A percentile compares a stretch with the other conserved stretches of the same genome.
phyloP scores from a whole-genome alignment of 2,113 vertebrate species.

The Pantherophis guttatus region DNA sequence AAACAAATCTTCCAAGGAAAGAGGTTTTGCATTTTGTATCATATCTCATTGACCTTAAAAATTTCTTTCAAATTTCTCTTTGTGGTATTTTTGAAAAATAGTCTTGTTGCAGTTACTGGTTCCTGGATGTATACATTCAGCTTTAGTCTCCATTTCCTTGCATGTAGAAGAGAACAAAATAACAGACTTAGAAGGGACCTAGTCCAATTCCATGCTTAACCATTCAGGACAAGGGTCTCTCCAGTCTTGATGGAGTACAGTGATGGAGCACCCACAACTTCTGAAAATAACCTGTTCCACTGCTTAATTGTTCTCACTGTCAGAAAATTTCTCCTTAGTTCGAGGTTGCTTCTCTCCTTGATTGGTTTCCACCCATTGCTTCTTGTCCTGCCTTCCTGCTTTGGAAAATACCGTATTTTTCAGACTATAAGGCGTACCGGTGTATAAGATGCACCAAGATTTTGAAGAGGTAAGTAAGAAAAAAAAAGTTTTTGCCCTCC shows the following conservation, averaged over 20 bases:
- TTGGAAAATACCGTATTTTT: too few species aligned
- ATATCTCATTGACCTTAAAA: background rate
- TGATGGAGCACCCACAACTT: background rate
- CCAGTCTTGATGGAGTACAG: background rate
- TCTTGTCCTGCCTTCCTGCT: too few species aligned
- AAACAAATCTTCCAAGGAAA: background rate
- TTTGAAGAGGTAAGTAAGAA: too few species aligned
- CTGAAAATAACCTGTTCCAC: background rate
- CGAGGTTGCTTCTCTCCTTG: background rate
- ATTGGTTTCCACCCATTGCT: background rate
- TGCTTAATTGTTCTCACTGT: too few species aligned
- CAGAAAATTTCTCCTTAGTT: too few species aligned
- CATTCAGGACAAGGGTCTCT: background rate
- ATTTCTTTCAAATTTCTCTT: background rate
- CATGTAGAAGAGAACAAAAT: background rate
- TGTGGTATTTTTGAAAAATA: background rate
- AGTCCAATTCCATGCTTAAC: background rate
- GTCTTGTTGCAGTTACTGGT: background rate
- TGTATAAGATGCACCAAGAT: too few species aligned
- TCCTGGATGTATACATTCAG: background rate
- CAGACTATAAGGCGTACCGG: too few species aligned
- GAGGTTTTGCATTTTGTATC: background rate
- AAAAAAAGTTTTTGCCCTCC: too few species aligned
- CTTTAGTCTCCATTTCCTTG: background rate
- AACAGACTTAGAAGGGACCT: background rate